phyloP scores from a whole-genome alignment of 2,113 vertebrate genomes.

The Zingel zingel region DNA sequence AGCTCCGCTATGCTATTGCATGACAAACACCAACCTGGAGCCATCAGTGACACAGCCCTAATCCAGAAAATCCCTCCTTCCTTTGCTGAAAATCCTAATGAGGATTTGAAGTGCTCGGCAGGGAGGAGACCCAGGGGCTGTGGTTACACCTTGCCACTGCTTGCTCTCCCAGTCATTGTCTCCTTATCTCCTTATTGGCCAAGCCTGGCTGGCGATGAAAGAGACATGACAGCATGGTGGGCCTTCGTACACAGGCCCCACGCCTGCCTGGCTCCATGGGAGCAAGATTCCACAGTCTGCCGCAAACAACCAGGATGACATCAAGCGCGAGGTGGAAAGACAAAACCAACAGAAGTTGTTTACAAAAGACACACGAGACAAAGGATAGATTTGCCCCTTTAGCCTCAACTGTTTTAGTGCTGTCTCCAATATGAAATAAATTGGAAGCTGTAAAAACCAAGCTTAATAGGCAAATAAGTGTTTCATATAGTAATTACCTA shows the following conservation, averaged over 20 bases:
- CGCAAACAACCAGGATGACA: constrained; percentile 77
- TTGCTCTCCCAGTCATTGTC: constrained; percentile 81
- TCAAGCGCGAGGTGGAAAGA: constrained; percentile 68
- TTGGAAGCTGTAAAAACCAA: constrained; percentile 9
- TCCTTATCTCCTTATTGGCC: constrained; percentile 83
- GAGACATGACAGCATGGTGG: constrained; percentile 80
- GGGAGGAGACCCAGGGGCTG: constrained; percentile 72
- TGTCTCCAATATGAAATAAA: constrained; percentile 10
- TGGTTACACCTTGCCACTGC: constrained; percentile 82
- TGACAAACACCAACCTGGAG: constrained; percentile 86
- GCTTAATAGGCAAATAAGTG: constrained; percentile 4
- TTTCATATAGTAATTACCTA: constrained; percentile 40
- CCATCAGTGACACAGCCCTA: constrained; percentile 86
- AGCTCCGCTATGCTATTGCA: constrained; percentile 76
- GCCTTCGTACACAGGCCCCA: constrained; percentile 79
- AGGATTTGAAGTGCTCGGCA: constrained; percentile 83
- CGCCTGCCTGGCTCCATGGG: constrained; percentile 73
- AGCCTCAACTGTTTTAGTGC: constrained; percentile 18
- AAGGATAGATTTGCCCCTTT: constrained; percentile 54
- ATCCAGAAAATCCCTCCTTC: constrained; percentile 83
- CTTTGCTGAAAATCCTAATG: constrained; percentile 86
- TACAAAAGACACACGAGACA: constrained; percentile 71
- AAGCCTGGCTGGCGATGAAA: constrained; percentile 83
- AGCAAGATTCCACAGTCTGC: constrained; percentile 78
- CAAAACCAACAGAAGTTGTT: constrained; percentile 74